Conservation (phyloP, 2,888 invertebrate species). For the Ophion obscuratus region DNA sequence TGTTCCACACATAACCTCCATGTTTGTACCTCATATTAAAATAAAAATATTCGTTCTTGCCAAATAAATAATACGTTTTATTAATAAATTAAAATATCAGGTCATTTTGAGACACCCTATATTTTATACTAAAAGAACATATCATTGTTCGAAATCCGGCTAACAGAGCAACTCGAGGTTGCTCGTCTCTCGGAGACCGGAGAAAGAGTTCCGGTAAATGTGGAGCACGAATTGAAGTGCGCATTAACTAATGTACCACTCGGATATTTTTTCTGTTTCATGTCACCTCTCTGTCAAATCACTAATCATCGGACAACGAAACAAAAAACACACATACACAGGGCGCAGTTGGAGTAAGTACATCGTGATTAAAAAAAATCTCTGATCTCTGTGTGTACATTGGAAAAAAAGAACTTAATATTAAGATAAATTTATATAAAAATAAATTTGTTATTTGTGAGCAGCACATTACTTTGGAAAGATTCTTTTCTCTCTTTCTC, state of each 20-base stretch:
- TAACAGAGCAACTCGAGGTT: constrained; percentile 36
- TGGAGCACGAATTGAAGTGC: constrained; percentile 37
- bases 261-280: constrained; percentile 77
- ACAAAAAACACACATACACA: constrained; percentile 69
- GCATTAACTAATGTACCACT: constrained; percentile 57
- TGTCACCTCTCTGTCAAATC: constrained; percentile 71
- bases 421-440: constrained; percentile 10
- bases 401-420: constrained; percentile 32
- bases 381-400: constrained; percentile 51
- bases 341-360: constrained; percentile 84
- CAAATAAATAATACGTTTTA: no score
- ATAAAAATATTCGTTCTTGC: no score
- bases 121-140: background rate
- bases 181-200: constrained; percentile 15
- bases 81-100: no score
- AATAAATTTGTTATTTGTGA: constrained; percentile 44
- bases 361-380: constrained; percentile 62
- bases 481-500: constrained; percentile 28
- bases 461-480: constrained; percentile 60
- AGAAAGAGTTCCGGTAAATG: constrained; percentile 42
- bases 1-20: no score
- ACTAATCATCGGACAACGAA: constrained; percentile 64
- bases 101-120: background rate
- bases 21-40: no score
- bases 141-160: background rate